Conservation (phyloP, 2,888 invertebrate species). For the Dendrolimus houi region DNA sequence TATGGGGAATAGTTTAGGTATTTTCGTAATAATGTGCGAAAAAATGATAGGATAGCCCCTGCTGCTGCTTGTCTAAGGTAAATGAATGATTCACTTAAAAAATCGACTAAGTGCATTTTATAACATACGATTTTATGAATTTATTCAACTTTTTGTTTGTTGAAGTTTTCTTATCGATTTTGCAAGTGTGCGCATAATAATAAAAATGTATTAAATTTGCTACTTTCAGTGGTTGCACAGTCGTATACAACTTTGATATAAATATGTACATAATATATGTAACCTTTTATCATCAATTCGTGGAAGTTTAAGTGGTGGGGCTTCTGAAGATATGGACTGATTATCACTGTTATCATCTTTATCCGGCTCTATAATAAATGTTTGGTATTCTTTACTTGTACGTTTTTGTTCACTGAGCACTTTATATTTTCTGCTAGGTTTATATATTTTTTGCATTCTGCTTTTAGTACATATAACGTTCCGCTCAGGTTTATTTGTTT, state of each 20-base stretch:
- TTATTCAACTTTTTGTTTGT: background rate
- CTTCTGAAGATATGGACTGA: slow-evolving; percentile 46
- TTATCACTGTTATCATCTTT: slow-evolving; percentile 43
- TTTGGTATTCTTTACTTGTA: slow-evolving; percentile 39
- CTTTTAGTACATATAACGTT: slow-evolving; percentile 36
- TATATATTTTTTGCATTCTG: slow-evolving; percentile 38
- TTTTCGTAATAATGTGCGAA: too few species aligned
- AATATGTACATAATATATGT: slow-evolving; percentile 11
- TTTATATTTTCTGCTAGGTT: slow-evolving; percentile 40
- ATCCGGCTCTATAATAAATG: slow-evolving; percentile 43
- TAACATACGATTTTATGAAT: too few species aligned
- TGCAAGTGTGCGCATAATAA: background rate
- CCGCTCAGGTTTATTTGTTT: slow-evolving; percentile 41
- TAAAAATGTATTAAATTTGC: background rate
- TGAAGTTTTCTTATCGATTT: background rate
- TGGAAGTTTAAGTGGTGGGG: slow-evolving; percentile 62
- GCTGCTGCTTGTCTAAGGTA: too few species aligned
- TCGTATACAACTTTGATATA: too few species aligned
- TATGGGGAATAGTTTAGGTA: too few species aligned
- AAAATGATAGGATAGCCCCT: too few species aligned
- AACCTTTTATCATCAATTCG: slow-evolving; percentile 64
- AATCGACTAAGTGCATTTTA: too few species aligned
- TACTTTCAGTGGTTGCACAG: too few species aligned
- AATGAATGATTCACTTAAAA: too few species aligned
- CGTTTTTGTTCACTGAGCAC: slow-evolving; percentile 46